Base-by-base conservation (phyloP, 2,113 vertebrate species). In the Eupsittula cactorum region DNA sequence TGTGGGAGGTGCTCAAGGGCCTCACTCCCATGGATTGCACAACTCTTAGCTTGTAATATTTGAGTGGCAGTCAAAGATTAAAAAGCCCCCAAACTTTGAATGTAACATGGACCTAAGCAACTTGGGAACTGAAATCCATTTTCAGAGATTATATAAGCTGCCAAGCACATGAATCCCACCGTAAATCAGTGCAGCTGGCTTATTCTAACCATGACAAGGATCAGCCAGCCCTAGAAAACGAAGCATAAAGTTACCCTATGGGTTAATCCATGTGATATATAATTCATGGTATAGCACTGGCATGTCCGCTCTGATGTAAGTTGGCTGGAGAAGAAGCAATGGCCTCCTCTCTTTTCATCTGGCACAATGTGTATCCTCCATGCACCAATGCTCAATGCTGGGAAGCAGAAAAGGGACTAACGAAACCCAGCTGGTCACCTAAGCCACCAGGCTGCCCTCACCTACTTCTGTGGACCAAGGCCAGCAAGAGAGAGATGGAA, bases 41-140 rank as follows among this genome's bases (percentile, higher is more conserved):
- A 71, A 35, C 35, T 63, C 69, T 39, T 31, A 89, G 69, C 21
- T 78, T 28, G 6, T 17, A 86, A 39, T 74, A 77, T 50, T 74
- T 62, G 31, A 83, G 49, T 74, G 33, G 31, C 55, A 88, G 18
- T 39, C 86, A 50, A 88, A 90, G 50, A 75, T 83, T 78, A 64
- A 81, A 92, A 95, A 92, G 39, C 42, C 33, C 64, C n/a, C 6
- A 60, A 81, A 91, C 23, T 75, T 94, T 44, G 42, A 84, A 94
- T 84, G 42, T 62, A 84, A 35, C 64, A 42, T 0, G 17, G 60
- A 29, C 19, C 84, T 65, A 59, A 91, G 81, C 20, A 79, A 85
- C 65, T 37, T 73, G 53, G 78, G 67, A 87, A 60, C 57, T 46
- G 17, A 69, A 93, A 85, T 64, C 16, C 37, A 17, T 91, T 94